Conservation (phyloP, 1,140 invertebrate species). For the Cherax destructor region DNA sequence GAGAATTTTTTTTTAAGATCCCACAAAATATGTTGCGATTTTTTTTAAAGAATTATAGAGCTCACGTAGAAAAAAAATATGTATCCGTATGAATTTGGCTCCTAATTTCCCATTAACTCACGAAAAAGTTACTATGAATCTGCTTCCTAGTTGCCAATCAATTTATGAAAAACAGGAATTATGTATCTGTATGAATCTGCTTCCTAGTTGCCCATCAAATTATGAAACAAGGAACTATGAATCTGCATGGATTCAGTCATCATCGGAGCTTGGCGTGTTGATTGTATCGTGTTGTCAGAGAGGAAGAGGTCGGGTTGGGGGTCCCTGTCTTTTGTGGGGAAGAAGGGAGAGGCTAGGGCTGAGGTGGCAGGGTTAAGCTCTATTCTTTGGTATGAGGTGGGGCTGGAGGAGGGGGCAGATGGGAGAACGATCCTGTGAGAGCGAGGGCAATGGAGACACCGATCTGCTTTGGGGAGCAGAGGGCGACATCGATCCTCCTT, state of each 20-base stretch:
- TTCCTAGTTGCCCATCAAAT: neutral
- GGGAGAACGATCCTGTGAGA: too few relatives aligned
- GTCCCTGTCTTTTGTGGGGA: neutral
- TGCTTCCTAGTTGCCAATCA: too few relatives aligned
- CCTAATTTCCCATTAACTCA: neutral
- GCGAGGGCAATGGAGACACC: too few relatives aligned
- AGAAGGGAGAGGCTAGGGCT: neutral
- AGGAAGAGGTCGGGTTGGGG: neutral
- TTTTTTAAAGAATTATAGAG: too few relatives aligned
- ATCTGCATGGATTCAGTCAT: neutral
- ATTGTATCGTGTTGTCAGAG: conserved; percentile 19
- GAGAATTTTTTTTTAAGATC: neutral
- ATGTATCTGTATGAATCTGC: too few relatives aligned
- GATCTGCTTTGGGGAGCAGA: too few relatives aligned
- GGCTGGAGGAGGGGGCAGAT: too few relatives aligned
- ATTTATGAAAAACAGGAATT: too few relatives aligned
- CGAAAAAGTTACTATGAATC: neutral
- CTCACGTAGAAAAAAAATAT: neutral
- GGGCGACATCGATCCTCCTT: too few relatives aligned
- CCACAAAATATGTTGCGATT: too few relatives aligned
- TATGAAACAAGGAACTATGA: neutral
- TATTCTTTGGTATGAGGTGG: too few relatives aligned
- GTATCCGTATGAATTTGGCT: too few relatives aligned
- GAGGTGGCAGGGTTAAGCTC: neutral
- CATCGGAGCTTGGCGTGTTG: conserved; percentile 3